Base-by-base conservation (phyloP, 37 sponge, comb jelly and placozoan species). In the Oscarella lobularis region DNA sequence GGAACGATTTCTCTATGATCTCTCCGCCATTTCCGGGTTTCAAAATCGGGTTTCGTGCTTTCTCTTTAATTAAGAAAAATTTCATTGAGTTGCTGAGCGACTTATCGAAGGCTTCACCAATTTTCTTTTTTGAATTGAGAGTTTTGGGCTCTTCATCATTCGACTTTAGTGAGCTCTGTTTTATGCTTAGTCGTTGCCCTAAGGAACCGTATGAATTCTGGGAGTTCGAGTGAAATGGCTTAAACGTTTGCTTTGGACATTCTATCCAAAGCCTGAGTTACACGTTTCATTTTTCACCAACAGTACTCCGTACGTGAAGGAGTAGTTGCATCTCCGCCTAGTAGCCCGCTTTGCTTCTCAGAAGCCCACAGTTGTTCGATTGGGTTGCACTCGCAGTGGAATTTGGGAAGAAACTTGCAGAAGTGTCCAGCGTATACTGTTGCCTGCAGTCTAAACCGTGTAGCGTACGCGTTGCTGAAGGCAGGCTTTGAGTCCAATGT, bases 141-240 rank as follows among this genome's bases (percentile, higher is more conserved):
- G 38, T 54, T n/a, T 40, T 35, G 54, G 54, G 33, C 76, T 2
- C 67, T 77, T 37, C 36, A 31, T 30, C 30, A 70, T 1, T 39
- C 31, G 2, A 31, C 68, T 31, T 27, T 36, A 2, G 73, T 82
- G 0, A 2, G 38, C 37, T 33, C 33, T 0, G 48, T 82, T 3
- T 39, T 82, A 1, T 38, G 37, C 38, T 37, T 82, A 60, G 39
- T 82, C 2, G 35, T 82, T 38, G 77, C 83, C 0, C 37, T 82
- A 33, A 77, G 83, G 2, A 82, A 82, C 55, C 27, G 39, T 5
- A 82, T 82, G 83, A 82, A 82, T 67, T 33, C 35, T 69, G 77
- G 73, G 0, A 82, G 37, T 32, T 41, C 39, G 38, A 38, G 83
- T 35, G 83, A 77, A 3, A 36, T 72, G 4, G 83, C 83, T 0